Evolutionary conservation across 2,888 invertebrate genomes (phyloP), one percentile per base, ranked within the genome.

Genomic region (Tillus elongatus): DNA sequence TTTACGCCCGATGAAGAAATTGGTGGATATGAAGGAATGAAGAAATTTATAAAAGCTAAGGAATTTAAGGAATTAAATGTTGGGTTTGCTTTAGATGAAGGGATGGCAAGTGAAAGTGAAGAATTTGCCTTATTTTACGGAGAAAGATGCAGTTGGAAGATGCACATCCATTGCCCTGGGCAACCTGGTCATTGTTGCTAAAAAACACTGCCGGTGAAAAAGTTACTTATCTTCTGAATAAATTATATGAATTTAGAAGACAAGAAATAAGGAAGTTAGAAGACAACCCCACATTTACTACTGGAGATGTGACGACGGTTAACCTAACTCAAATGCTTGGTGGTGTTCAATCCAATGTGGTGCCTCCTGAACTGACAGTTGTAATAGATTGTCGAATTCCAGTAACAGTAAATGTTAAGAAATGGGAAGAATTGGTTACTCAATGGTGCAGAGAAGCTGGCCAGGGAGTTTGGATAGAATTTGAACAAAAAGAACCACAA

Each of bases 1-100:
- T n/a, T n/a, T n/a, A n/a, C n/a, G n/a, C n/a, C n/a, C n/a, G n/a
- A 92, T 69, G 92, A 92, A 64, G 92, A 92, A 69, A 80, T 85
- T 51, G 90, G 90, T 3, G 89, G 90, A 0, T 68, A 71, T 2
- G 74, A 79, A 39, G 91, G 92, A 11, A 90, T 92, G 89, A 67
- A 71, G 44, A 68, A 72, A 41, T 91, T 90, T 65, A 76, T 87
- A 0, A 58, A 74, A 28, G 79, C 79, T 0, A 67, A 77, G 9
- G 78, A 82, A 31, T 92, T 91, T 58, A 75, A 75, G 51, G 68
- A 73, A 0, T 63, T 93, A 9, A 89, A 91, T 55, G 68, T 91
- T 37, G 90, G 85, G 2, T 85, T 90, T 64, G 80, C 84, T 0
- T 61, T 93, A 44, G 93, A 93, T 58, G 93, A 93, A 67, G 93